These are phyloP conservation scores for Sarcophaga variegata DNA, from an alignment of 2,888 invertebrate species.

Conservation along the genomic window DNA sequence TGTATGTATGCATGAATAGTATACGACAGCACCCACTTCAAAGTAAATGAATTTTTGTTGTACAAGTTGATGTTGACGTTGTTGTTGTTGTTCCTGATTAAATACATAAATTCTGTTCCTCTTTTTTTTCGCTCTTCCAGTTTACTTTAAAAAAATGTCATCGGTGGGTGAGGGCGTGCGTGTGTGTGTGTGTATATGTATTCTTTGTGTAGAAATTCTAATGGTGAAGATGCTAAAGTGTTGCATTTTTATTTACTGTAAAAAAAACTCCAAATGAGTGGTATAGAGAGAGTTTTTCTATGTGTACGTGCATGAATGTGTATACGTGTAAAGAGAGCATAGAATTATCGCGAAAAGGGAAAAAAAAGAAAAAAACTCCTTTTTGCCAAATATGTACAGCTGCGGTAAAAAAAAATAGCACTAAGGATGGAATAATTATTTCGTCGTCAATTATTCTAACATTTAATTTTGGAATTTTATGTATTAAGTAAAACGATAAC, in stretches of 20 bases:
- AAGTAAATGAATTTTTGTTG: no score
- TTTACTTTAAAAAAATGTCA: background rate
- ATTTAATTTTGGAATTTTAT: no score
- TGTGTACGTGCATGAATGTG: background rate
- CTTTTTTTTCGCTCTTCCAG: background rate
- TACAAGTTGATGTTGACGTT: background rate
- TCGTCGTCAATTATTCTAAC: no score
- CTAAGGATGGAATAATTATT: no score
- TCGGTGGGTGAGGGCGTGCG: background rate
- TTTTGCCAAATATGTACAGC: background rate
- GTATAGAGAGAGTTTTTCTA: background rate
- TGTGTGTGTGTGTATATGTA: background rate
- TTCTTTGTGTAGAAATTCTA: no score
- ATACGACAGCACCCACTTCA: no score
- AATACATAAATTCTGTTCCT: background rate
- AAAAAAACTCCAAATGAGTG: no score
- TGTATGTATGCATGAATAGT: constrained; percentile 1
- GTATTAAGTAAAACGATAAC: no score
- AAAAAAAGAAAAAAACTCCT: background rate
- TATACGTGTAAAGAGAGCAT: background rate
- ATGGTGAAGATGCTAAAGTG: no score
- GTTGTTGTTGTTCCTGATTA: background rate
- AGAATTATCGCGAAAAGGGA: background rate
- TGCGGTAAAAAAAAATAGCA: no score
- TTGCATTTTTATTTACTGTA: background rate